phyloP scores from a whole-genome alignment of 2,888 invertebrate genomes.

The Synanthedon formicaeformis region DNA sequence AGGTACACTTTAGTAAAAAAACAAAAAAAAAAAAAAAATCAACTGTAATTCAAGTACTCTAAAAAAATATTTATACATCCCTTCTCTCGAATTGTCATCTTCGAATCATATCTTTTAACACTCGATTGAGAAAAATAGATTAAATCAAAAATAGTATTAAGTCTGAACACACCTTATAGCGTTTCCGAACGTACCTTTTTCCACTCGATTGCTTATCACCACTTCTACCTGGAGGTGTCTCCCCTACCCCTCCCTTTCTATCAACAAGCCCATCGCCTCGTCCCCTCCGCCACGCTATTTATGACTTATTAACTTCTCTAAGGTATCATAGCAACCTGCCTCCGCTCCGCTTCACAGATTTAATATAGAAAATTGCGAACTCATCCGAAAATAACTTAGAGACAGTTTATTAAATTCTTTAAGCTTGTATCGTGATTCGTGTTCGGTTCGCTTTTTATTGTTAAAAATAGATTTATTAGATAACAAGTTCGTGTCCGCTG shows the following conservation, averaged over 20 bases:
- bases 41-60: no score
- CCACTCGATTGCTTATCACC: slow-evolving; percentile 62
- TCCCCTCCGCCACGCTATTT: slow-evolving; percentile 50
- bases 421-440: slow-evolving; percentile 6
- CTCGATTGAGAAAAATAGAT: slow-evolving; percentile 2
- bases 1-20: no score
- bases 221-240: slow-evolving; percentile 45
- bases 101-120: not conserved
- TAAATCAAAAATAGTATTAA: slow-evolving; percentile 32
- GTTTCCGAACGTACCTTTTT: slow-evolving; percentile 58
- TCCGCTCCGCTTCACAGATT: slow-evolving; percentile 42
- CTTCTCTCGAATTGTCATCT: not conserved
- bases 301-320: slow-evolving; percentile 69
- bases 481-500: no score
- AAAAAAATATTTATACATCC: not conserved
- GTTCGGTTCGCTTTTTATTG: slow-evolving; percentile 3
- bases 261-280: slow-evolving; percentile 16
- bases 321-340: slow-evolving; percentile 68
- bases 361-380: slow-evolving; percentile 68
- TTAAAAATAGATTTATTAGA: not conserved
- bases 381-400: slow-evolving; percentile 46
- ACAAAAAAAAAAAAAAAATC: no score
- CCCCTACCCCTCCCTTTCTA: slow-evolving; percentile 26
- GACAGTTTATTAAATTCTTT: slow-evolving; percentile 62
- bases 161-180: slow-evolving; percentile 47